These are phyloP conservation scores for Schizothorax lantsangensis DNA, from an alignment of 2,797 vertebrate genomes.

Conservation along the genomic window DNA sequence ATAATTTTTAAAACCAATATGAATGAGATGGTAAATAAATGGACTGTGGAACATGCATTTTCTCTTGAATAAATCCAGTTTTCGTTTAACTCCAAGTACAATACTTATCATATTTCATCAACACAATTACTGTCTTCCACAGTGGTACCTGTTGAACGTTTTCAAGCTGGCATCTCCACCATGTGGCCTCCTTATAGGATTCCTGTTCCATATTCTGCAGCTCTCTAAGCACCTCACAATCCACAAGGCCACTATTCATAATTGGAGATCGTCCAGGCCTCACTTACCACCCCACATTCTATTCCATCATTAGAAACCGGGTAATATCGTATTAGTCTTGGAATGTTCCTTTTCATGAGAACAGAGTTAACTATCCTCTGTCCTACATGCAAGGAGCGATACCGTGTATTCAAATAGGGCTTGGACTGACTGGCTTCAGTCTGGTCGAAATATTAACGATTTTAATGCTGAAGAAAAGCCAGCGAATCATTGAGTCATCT, in stretches of 20 bases:
- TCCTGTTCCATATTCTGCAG: constrained; percentile 30
- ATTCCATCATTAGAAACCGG: constrained; percentile 58
- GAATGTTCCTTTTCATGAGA: constrained; percentile 59
- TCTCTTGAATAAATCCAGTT: neutral
- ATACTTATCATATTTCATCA: neutral
- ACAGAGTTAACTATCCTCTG: constrained; percentile 37
- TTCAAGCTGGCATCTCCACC: constrained; percentile 40
- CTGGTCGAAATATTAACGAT: constrained; percentile 13
- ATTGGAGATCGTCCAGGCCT: constrained; percentile 51
- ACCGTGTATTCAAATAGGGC: constrained; percentile 5
- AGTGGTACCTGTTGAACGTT: constrained; percentile 34
- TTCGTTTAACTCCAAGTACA: neutral
- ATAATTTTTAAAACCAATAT: neutral
- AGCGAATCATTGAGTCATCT: constrained; percentile 39
- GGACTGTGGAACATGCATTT: neutral
- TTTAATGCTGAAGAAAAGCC: constrained; percentile 23
- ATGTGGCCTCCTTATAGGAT: constrained; percentile 41
- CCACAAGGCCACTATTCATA: constrained; percentile 45
- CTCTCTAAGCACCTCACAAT: constrained; percentile 32
- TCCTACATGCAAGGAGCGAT: constrained; percentile 30
- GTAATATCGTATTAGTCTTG: constrained; percentile 62
- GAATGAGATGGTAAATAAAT: neutral
- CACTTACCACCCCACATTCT: constrained; percentile 54
- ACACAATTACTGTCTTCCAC: neutral
- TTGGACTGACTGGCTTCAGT: neutral